Conservation (phyloP, 2,888 invertebrate species). For the Protonemura montana region DNA sequence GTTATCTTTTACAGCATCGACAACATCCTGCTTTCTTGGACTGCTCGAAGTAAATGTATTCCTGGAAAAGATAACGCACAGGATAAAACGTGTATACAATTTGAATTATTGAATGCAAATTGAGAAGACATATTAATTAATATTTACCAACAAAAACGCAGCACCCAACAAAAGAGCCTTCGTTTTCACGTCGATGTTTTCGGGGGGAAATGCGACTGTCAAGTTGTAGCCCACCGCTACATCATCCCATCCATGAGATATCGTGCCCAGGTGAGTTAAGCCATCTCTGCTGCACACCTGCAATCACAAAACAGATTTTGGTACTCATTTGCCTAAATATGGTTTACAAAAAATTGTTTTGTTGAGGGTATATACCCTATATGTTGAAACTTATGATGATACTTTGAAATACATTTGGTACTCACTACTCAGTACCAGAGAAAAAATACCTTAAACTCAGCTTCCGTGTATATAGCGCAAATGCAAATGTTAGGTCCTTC, state of each 20-base stretch:
- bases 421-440: no score
- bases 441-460: conserved; percentile 69
- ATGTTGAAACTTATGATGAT: no score
- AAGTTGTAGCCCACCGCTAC: conserved; percentile 34
- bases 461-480: conserved; percentile 68
- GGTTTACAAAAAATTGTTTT: no score
- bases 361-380: no score
- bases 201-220: conserved; percentile 39
- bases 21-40: conserved; percentile 40
- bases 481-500: conserved; percentile 75
- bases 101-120: no score
- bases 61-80: conserved; percentile 36
- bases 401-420: no score
- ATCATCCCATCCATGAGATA: conserved; percentile 43
- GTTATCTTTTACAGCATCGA: conserved; percentile 18
- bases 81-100: neutral
- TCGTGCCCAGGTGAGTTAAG: conserved; percentile 37
- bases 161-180: conserved; percentile 41
- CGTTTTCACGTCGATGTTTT: conserved; percentile 2
- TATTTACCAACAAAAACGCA: conserved; percentile 43
- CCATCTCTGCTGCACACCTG: conserved; percentile 40
- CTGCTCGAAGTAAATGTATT: conserved; percentile 44
- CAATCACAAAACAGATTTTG: neutral
- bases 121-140: neutral
- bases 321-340: no score